Percentiles rank a stretch among this genome's conserved stretches.
These are phyloP conservation scores for Diachrysia chrysitis DNA, from an alignment of 2,888 invertebrate species.

Conservation along the genomic window DNA sequence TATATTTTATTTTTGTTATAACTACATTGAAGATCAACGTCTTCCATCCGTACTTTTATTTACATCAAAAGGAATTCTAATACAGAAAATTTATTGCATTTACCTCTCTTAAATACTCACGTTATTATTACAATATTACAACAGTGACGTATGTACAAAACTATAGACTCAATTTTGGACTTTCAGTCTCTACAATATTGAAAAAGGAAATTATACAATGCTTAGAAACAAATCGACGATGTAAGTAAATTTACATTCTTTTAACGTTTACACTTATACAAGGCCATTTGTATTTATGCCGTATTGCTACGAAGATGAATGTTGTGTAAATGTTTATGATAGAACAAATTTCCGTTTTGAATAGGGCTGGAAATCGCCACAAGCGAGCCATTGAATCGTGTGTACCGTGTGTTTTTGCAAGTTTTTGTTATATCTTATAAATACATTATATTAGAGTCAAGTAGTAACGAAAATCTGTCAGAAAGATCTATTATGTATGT, in stretches of 20 bases:
- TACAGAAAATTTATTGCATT: conserved; percentile 88
- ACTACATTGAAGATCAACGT: conserved; percentile 69
- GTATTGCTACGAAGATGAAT: conserved; percentile 65
- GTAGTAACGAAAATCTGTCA: background rate
- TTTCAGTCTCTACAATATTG: conserved; percentile 88
- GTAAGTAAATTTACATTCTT: conserved; percentile 73
- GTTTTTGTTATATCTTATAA: background rate
- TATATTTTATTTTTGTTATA: conserved; percentile 66
- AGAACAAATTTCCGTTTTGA: conserved; percentile 33
- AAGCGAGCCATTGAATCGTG: conserved; percentile 1
- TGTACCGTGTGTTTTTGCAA: background rate
- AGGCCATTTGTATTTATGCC: conserved; percentile 76
- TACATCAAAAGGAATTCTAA: conserved; percentile 82
- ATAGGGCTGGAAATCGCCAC: conserved; percentile 54
- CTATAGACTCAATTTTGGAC: conserved; percentile 89
- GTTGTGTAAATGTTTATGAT: conserved; percentile 60
- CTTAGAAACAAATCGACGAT: conserved; percentile 74
- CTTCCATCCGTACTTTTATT: conserved; percentile 75
- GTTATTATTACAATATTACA: conserved; percentile 85
- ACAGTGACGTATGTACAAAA: conserved; percentile 88
- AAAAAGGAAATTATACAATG: conserved; percentile 79
- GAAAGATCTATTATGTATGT: background rate
- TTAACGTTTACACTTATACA: conserved; percentile 80
- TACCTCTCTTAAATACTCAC: conserved; percentile 84
- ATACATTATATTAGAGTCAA: background rate